A percentile compares a stretch with the other conserved stretches of the same genome.
Conservation (phyloP, 2,797 vertebrate genomes). For the Clarias platycephalus region DNA sequence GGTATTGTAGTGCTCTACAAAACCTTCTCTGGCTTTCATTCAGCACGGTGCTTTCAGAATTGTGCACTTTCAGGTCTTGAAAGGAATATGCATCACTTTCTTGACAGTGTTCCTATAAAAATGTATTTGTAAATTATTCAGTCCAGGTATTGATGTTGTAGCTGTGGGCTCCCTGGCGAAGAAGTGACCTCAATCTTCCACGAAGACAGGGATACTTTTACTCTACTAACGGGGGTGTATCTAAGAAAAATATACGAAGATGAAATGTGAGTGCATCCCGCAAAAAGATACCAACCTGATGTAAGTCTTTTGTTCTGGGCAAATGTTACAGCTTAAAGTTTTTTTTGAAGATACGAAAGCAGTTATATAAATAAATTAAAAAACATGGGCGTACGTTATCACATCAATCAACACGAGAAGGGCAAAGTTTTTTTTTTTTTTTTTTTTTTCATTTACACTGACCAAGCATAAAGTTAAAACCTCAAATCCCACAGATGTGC, state of each 20-base stretch:
- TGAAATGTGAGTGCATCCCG: not conserved
- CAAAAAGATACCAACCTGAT: not conserved
- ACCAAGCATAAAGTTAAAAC: too few species aligned
- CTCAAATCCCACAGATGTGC: too few species aligned
- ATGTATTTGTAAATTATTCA: too few species aligned
- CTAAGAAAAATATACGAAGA: not conserved
- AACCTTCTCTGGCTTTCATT: not conserved
- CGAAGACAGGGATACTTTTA: too few species aligned
- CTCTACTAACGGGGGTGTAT: too few species aligned
- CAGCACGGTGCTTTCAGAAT: not conserved
- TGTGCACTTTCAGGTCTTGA: not conserved
- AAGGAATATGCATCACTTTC: not conserved
- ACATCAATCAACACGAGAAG: not conserved
- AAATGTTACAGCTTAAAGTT: not conserved
- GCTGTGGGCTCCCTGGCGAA: too few species aligned
- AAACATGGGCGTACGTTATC: too few species aligned
- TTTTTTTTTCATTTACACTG: too few species aligned
- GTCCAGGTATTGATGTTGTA: too few species aligned
- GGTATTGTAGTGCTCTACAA: not conserved
- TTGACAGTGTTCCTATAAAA: not conserved
- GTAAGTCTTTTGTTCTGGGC: not conserved
- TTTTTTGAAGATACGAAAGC: not conserved
- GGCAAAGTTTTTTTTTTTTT: not conserved
- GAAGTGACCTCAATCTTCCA: too few species aligned
- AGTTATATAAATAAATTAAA: not conserved